Evolutionary conservation across 2,113 vertebrate species (phyloP).

Genomic region (Oryzias woworae): DNA sequence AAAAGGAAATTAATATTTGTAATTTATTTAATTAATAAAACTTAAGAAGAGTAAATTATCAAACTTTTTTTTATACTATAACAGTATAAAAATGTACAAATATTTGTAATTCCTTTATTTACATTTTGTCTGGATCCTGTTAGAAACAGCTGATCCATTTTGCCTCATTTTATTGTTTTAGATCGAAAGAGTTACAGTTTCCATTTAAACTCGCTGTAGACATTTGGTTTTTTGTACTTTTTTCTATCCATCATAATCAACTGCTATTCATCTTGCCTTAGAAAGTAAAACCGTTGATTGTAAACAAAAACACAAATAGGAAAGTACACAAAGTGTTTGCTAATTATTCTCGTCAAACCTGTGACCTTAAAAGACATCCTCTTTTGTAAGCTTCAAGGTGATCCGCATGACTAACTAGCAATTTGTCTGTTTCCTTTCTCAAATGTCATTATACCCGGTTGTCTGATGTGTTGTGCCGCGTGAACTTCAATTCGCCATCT

Average conservation of each 20-base stretch:
- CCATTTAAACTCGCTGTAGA: background rate
- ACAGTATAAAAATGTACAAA: too few relatives aligned
- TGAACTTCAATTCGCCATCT: slow-evolving; percentile 7
- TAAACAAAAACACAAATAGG: slow-evolving; percentile 18
- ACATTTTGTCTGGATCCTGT: too few relatives aligned
- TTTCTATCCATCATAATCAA: slow-evolving; percentile 1
- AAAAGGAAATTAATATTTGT: too few relatives aligned
- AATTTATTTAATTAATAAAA: too few relatives aligned
- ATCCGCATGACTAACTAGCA: background rate
- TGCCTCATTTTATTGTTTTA: too few relatives aligned
- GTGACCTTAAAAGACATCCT: slow-evolving; percentile 5
- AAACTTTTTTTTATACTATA: too few relatives aligned
- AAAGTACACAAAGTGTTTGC: background rate
- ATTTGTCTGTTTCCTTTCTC: background rate
- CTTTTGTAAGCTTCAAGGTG: slow-evolving; percentile 7
- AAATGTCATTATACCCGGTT: slow-evolving; percentile 4
- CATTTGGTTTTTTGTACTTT: slow-evolving; percentile 7
- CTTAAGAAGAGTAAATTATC: too few relatives aligned
- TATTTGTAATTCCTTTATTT: too few relatives aligned
- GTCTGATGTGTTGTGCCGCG: slow-evolving; percentile 3
- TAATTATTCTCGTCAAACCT: background rate
- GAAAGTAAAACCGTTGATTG: background rate
- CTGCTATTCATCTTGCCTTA: slow-evolving; percentile 8
- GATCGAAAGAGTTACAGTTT: too few relatives aligned
- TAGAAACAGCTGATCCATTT: too few relatives aligned